Conservation (phyloP, 2,113 vertebrate species). For the Pteropus alecto region DNA sequence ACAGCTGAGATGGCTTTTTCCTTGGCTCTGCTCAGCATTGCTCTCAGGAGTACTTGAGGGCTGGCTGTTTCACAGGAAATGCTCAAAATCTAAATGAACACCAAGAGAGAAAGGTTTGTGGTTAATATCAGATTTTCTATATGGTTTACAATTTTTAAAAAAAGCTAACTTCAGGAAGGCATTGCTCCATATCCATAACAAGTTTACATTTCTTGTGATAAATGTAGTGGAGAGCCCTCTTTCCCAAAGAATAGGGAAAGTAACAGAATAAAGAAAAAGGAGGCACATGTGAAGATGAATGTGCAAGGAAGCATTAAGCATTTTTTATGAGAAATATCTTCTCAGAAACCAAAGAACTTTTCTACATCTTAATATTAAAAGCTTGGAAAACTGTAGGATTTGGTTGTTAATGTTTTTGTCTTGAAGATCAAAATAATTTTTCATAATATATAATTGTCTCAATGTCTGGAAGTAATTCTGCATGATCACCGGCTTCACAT, state of each 20-base stretch:
- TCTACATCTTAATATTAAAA: neutral
- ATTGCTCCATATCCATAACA: neutral
- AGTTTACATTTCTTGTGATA: neutral
- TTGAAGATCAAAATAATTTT: conserved; percentile 46
- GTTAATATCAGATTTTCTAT: conserved; percentile 3
- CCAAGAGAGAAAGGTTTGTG: conserved; percentile 13
- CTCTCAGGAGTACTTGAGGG: conserved; percentile 73
- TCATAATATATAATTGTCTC: conserved; percentile 49
- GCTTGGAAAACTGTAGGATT: neutral
- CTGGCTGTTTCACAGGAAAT: conserved; percentile 72
- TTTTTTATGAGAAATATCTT: neutral
- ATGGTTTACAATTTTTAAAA: conserved; percentile 25
- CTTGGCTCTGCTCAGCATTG: conserved; percentile 71
- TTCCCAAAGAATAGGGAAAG: conserved; percentile 4
- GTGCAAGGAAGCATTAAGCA: neutral
- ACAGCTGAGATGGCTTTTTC: conserved; percentile 73
- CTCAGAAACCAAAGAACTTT: neutral
- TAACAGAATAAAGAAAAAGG: neutral
- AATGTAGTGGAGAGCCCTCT: neutral
- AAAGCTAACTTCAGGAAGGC: neutral
- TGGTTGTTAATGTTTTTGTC: conserved; percentile 5
- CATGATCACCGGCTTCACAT: conserved; percentile 43
- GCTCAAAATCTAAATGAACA: conserved; percentile 79
- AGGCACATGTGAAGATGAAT: neutral
- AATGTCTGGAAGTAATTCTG: conserved; percentile 52